These are phyloP conservation scores for Pandion haliaetus DNA, from an alignment of 2,113 vertebrate species.

Conservation along the genomic window DNA sequence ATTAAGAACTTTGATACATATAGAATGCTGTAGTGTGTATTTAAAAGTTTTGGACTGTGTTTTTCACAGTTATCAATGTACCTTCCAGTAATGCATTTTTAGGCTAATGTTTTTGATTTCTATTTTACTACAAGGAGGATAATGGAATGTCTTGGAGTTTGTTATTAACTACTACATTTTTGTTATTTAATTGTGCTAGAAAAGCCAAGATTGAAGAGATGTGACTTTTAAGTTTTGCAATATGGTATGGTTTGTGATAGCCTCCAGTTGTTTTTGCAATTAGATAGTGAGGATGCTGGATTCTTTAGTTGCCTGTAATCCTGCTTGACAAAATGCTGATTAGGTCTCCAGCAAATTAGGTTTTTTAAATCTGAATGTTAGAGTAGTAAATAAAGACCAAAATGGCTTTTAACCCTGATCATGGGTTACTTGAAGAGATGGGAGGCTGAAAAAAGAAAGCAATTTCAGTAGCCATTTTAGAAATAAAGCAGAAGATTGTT, in stretches of 20 bases:
- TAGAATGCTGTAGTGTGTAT: background rate
- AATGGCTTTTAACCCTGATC: background rate
- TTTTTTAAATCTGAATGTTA: background rate
- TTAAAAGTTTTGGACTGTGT: background rate
- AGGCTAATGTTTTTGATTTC: background rate
- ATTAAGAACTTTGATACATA: background rate
- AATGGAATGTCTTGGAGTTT: background rate
- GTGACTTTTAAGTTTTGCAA: background rate
- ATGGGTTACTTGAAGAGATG: background rate
- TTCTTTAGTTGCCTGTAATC: background rate
- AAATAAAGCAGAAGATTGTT: background rate
- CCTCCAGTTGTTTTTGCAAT: background rate
- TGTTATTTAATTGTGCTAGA: background rate
- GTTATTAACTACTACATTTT: background rate
- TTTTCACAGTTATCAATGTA: background rate
- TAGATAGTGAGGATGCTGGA: background rate
- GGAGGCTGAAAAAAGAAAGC: background rate
- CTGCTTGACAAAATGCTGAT: background rate
- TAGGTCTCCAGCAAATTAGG: background rate
- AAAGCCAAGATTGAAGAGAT: background rate
- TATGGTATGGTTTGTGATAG: background rate
- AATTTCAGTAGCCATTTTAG: background rate
- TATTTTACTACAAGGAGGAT: background rate
- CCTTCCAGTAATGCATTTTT: background rate
- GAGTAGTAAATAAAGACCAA: background rate